Base-by-base conservation (phyloP, 2,797 vertebrate species). In the Sandelia bainsii region DNA sequence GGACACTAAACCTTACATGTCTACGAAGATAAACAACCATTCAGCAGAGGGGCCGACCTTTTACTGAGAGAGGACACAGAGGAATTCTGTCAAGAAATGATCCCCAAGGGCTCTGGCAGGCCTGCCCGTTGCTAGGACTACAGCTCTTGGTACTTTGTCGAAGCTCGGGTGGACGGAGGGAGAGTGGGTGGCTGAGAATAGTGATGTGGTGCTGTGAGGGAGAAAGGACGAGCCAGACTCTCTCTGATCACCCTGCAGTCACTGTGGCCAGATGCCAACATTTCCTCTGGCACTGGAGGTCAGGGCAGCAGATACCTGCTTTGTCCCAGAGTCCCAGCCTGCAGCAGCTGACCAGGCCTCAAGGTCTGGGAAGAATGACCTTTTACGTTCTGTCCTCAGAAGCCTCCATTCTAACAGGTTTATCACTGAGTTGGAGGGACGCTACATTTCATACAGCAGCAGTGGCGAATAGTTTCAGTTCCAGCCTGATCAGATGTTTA, bases 91-190 rank as follows among this genome's bases (percentile, higher is more conserved):
- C 90, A 90, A 92, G 90, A 93, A 93, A 89, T 75, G 56, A 84
- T 91, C 86, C 87, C 81, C 87, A 89, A 91, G 91, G 92, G 89
- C 93, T 93, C 84, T 60, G 20, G 83, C 80, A 78, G 75, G 85
- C 85, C 89, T 67, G 80, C 64, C 46, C 32, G 93, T 95, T 93
- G 88, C 94, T 89, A 95, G 95, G 92, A 81, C 85, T 84, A 95
- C 93, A 3, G 82, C 84, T 75, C 81, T 72, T 6, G 19, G 57
- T 70, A 61, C 72, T 73, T 66, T 46, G 73, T 39, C 46, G 49
- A 71, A 67, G 83, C 88, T 78, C 51, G 29, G 72, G 53, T 52
- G 62, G 77, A 90, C 27, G 40, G 69, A 90, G 81, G 57, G 68
- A 81, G 83, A 51, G 87, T 87, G 84, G 85, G 84, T 82, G 85